Percentiles rank a stretch among this genome's conserved stretches.
phyloP scores from a whole-genome alignment of 2,113 vertebrate genomes.

The Takifugu bimaculatus region DNA sequence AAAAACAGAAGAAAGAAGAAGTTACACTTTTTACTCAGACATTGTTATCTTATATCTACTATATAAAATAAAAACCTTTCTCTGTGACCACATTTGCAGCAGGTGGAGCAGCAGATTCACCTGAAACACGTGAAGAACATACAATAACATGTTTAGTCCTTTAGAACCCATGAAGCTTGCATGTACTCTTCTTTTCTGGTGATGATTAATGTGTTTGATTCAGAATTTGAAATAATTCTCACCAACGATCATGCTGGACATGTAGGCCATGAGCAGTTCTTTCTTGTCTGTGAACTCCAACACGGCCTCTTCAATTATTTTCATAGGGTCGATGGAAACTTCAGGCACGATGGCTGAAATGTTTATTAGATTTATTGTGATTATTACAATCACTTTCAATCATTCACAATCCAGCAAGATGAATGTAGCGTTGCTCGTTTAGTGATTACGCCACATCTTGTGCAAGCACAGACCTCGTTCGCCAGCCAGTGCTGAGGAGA shows the following conservation, averaged over 20 bases:
- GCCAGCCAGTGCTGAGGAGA: slow-evolving; percentile 45
- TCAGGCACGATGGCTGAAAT: slow-evolving; percentile 63
- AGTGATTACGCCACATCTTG: neutral
- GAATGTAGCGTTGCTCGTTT: neutral
- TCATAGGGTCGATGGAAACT: slow-evolving; percentile 68
- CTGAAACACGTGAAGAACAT: slow-evolving; percentile 21
- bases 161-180: too few species aligned
- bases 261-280: slow-evolving; percentile 65
- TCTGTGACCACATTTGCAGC: slow-evolving; percentile 45
- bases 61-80: slow-evolving; percentile 46
- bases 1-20: slow-evolving; percentile 13
- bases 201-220: neutral
- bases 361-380: neutral
- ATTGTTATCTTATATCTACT: neutral
- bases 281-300: slow-evolving; percentile 69
- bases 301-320: slow-evolving; percentile 68
- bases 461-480: slow-evolving; percentile 58
- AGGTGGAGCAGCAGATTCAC: slow-evolving; percentile 31
- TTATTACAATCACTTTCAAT: neutral
- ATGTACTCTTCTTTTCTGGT: neutral
- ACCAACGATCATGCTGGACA: slow-evolving; percentile 69
- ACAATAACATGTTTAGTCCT: neutral
- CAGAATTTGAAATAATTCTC: neutral
- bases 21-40: neutral
- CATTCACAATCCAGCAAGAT: neutral